Percentiles rank a stretch among this genome's conserved stretches.
phyloP scores from a whole-genome alignment of 2,113 vertebrate genomes.

The Paralichthys olivaceus region DNA sequence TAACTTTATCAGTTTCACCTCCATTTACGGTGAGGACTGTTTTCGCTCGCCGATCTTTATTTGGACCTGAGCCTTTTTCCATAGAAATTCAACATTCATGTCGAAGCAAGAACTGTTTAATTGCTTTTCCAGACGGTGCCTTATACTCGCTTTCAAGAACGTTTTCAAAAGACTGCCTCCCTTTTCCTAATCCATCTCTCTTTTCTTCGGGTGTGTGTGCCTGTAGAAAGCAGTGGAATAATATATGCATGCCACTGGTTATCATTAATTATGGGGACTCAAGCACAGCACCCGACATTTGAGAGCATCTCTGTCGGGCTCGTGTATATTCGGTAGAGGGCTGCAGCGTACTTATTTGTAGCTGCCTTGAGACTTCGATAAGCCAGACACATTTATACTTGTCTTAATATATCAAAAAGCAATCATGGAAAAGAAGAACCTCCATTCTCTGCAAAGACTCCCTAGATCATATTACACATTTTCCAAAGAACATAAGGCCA shows the following conservation, averaged over 20 bases:
- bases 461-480: slow-evolving; percentile 68
- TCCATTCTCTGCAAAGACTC: slow-evolving; percentile 54
- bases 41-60: slow-evolving; percentile 48
- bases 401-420: slow-evolving; percentile 80
- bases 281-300: slow-evolving; percentile 54
- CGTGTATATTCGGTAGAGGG: slow-evolving; percentile 69
- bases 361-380: slow-evolving; percentile 71
- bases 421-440: slow-evolving; percentile 67
- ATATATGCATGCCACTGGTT: slow-evolving; percentile 71
- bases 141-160: slow-evolving; percentile 55
- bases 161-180: slow-evolving; percentile 61
- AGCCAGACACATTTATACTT: slow-evolving; percentile 80
- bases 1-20: slow-evolving; percentile 49
- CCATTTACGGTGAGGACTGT: slow-evolving; percentile 47
- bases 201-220: slow-evolving; percentile 43
- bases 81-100: slow-evolving; percentile 49
- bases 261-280: slow-evolving; percentile 74
- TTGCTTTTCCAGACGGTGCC: slow-evolving; percentile 75
- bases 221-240: slow-evolving; percentile 74
- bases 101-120: slow-evolving; percentile 66
- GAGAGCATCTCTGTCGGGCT: slow-evolving; percentile 69
- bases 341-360: slow-evolving; percentile 78
- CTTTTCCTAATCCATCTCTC: slow-evolving; percentile 63
- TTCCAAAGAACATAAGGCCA: slow-evolving; percentile 59
- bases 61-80: slow-evolving; percentile 66